A percentile compares a stretch with the other conserved stretches of the same genome.
These are phyloP conservation scores for Campylomormyrus numenius DNA, from an alignment of 2,113 vertebrate species.

Conservation along the genomic window DNA sequence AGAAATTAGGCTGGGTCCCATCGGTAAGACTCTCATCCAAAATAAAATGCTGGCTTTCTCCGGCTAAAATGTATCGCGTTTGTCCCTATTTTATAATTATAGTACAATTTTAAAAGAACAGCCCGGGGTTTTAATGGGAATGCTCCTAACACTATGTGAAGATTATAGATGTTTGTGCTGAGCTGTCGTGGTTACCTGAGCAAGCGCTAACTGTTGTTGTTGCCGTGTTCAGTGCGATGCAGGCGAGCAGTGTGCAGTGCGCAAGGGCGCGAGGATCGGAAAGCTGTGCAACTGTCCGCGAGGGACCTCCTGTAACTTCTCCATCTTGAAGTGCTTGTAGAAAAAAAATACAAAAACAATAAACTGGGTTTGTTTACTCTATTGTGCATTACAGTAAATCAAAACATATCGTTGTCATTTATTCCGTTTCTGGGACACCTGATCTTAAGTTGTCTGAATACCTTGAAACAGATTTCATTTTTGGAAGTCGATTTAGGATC, in stretches of 20 bases:
- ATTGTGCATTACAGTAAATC: neutral
- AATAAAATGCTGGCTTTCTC: neutral
- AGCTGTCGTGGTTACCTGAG: neutral
- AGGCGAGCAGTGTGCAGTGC: slow-evolving; percentile 61
- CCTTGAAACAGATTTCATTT: neutral
- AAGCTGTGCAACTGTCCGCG: slow-evolving; percentile 66
- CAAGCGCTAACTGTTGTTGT: neutral
- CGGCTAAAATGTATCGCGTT: neutral
- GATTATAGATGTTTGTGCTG: neutral
- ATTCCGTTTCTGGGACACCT: neutral
- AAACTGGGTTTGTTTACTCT: neutral
- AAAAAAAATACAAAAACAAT: neutral
- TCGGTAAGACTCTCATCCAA: slow-evolving; percentile 40
- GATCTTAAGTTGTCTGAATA: neutral
- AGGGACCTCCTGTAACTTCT: slow-evolving; percentile 59
- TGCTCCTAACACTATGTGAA: neutral
- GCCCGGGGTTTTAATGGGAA: neutral
- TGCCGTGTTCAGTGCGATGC: slow-evolving; percentile 54
- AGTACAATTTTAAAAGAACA: neutral
- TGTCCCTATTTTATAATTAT: neutral
- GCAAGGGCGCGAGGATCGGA: slow-evolving; percentile 64
- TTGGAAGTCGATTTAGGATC: neutral
- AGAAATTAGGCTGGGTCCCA: slow-evolving; percentile 65
- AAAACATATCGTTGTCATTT: neutral
- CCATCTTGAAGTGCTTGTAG: slow-evolving; percentile 59